A percentile compares a stretch with the other conserved stretches of the same genome.
These are phyloP conservation scores for Hesperophylax magnus DNA, from an alignment of 1,140 invertebrate species.

Conservation along the genomic window DNA sequence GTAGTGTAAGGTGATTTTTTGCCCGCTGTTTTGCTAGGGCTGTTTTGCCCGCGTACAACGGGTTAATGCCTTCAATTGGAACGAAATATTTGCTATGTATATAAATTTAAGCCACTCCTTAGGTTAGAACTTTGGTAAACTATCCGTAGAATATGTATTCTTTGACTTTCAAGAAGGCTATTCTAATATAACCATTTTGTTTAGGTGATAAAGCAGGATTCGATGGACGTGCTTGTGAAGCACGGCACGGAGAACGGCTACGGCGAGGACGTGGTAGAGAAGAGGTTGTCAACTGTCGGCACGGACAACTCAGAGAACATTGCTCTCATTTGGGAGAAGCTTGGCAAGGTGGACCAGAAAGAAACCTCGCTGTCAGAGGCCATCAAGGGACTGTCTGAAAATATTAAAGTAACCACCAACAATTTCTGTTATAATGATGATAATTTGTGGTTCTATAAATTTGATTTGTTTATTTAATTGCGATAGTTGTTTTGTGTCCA, in stretches of 20 bases:
- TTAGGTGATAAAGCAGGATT: not conserved
- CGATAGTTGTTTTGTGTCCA: too few relatives aligned
- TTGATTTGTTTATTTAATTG: too few relatives aligned
- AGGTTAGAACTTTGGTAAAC: too few relatives aligned
- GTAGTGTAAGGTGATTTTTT: too few relatives aligned
- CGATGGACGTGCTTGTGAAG: not conserved
- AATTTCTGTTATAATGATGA: too few relatives aligned
- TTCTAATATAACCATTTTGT: not conserved
- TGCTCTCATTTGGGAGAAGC: slow-evolving; percentile 26
- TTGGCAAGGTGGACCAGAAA: slow-evolving; percentile 39
- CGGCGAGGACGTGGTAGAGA: slow-evolving; percentile 23
- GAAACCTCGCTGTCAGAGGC: slow-evolving; percentile 63
- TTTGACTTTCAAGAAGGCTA: not conserved
- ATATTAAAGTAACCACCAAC: slow-evolving; percentile 57
- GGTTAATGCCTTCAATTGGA: too few relatives aligned
- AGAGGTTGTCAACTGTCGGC: not conserved
- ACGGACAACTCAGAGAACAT: slow-evolving; percentile 39
- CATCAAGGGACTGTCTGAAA: slow-evolving; percentile 64
- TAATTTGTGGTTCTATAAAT: too few relatives aligned
- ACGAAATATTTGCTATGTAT: not conserved
- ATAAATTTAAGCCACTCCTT: too few relatives aligned
- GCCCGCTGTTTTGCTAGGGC: too few relatives aligned
- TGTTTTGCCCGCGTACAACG: too few relatives aligned
- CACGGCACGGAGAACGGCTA: slow-evolving; percentile 41
- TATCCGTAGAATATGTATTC: too few relatives aligned